Base-by-base conservation (phyloP, 2,888 invertebrate genomes). In the Meganola albula region DNA sequence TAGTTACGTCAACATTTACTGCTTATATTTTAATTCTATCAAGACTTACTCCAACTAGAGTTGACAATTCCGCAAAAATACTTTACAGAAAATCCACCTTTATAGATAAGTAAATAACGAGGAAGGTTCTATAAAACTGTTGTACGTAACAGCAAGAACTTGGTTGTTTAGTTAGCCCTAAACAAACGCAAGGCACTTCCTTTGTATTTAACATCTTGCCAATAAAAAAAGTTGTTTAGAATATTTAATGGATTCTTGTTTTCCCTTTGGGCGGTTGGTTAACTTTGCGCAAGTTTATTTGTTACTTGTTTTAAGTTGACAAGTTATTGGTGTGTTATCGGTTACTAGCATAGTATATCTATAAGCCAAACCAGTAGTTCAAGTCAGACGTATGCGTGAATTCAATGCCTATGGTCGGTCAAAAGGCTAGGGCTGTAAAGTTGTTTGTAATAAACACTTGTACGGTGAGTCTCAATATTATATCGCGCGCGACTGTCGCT, bases 161-260 rank as follows among this genome's bases (percentile, higher is more conserved):
- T 53, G 56, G 54, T 49, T 65, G 59, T 62, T 67, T 64, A 49
- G 27, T 30, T 48, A 45, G 65, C 63, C 72, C 72, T 71, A 70
- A 63, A 55, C 56, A 70, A 71, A 69, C 69, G 40, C 18, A 44
- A 44, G 58, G 45, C 62, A 60, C 63, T 63, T 67, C 56, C 60
- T 58, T 44, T 42, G 61, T 64, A 66, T 72, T 67, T 68, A 69
- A 70, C 70, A 66, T 70, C 68, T 70, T 61, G 53, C 65, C 60
- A 65, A 67, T 72, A 63, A 68, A 71, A 66, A 69, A 67, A 67
- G 61, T 67, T 68, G 63, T 70, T 69, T 68, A 63, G 65, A 57
- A 64, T 68, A 58, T 61, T 46, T 65, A 70, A 71, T 68, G 67
- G 69, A 44, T 58, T 63, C 55, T 59, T 63, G 61, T 67, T 63